phyloP scores from a whole-genome alignment of 2,797 vertebrate species.

The Pangasius larnaudii region DNA sequence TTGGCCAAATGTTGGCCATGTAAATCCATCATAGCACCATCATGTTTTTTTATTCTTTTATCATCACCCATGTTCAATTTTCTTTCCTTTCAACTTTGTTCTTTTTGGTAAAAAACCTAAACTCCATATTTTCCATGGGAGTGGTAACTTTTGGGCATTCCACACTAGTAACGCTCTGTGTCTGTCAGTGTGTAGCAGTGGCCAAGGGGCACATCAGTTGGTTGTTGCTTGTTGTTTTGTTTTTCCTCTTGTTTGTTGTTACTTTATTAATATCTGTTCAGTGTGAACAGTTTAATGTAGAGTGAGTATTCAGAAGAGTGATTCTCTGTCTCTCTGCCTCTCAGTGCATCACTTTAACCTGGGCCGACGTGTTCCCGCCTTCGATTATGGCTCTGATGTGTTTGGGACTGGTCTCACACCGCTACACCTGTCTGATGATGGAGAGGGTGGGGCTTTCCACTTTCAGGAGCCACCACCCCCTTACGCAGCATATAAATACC shows the following conservation, averaged over 20 bases:
- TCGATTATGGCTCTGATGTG: conserved; percentile 92
- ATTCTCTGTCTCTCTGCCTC: background rate
- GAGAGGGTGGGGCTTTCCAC: conserved; percentile 95
- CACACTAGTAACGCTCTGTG: background rate
- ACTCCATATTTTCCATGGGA: no score
- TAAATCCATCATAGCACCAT: background rate
- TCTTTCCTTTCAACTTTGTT: background rate
- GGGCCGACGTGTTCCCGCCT: conserved; percentile 92
- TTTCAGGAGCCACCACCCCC: conserved; percentile 97
- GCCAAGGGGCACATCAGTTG: background rate
- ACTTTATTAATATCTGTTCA: background rate
- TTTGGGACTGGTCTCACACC: conserved; percentile 97
- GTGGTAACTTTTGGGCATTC: background rate
- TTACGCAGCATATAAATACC: conserved; percentile 96
- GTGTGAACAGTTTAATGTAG: background rate
- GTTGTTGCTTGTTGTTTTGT: background rate
- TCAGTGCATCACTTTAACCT: conserved; percentile 98
- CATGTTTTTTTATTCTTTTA: background rate
- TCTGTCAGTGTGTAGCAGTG: background rate
- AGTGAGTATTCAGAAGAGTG: background rate
- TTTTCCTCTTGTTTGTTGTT: background rate
- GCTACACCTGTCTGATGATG: conserved; percentile 94
- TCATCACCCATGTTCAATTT: background rate
- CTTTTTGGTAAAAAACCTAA: background rate
- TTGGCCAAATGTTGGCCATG: background rate